These are phyloP conservation scores for Ginglymostoma cirratum DNA, from an alignment of 2,113 vertebrate species.

Conservation along the genomic window DNA sequence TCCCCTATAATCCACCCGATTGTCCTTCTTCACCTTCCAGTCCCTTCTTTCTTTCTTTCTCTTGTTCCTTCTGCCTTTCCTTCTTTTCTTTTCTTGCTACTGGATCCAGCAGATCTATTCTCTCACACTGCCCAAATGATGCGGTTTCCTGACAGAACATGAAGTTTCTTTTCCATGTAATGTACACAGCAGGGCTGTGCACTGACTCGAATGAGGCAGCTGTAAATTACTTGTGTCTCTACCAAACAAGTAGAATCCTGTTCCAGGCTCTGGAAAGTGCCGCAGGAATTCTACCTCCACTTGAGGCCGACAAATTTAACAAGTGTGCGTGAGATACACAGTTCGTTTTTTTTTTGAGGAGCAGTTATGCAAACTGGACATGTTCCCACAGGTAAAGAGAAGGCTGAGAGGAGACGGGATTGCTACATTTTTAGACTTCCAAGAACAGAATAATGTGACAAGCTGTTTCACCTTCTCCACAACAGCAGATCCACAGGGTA, in stretches of 20 bases:
- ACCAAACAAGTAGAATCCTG: neutral
- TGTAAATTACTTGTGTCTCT: neutral
- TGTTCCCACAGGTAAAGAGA: neutral
- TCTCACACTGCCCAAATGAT: neutral
- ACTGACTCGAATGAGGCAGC: neutral
- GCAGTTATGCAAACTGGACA: neutral
- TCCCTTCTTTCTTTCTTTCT: no score
- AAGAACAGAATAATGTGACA: neutral
- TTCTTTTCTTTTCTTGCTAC: no score
- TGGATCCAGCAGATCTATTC: neutral
- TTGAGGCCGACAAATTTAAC: neutral
- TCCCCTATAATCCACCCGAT: no score
- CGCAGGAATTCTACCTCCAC: neutral
- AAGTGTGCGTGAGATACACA: neutral
- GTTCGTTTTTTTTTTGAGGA: neutral
- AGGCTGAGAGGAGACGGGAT: neutral
- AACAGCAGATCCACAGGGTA: neutral
- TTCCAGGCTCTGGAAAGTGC: neutral
- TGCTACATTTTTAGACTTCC: neutral
- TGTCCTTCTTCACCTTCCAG: no score
- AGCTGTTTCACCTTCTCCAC: neutral
- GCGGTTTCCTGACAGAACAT: neutral
- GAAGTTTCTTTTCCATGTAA: neutral
- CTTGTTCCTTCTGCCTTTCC: no score
- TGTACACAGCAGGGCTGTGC: neutral